Base-by-base conservation (phyloP, 2,797 vertebrate genomes). In the Muraenolepis orangiensis region DNA sequence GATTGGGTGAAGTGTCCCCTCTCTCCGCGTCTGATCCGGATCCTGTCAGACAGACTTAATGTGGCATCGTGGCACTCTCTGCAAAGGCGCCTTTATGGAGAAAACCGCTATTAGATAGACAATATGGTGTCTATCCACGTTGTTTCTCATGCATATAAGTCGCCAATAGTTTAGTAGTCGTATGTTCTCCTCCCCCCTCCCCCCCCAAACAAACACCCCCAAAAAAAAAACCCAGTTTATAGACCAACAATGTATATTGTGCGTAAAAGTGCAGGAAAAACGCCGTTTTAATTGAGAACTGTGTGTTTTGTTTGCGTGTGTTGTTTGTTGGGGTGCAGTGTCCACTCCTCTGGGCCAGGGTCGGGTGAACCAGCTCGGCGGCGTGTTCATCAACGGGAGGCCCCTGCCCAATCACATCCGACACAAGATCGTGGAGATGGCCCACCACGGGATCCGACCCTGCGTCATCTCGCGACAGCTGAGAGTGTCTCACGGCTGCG, bases 401-500 rank as follows among this genome's bases (percentile, higher is more conserved):
- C 98, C 98, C 0, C 87, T 99, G 78, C 98, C 98, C 72, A 99
- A 99, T 90, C 98, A 99, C 84, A 99, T 99, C 90, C 95, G 98
- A 51, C 98, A 99, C 89, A 99, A 99, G 93, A 99, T 99, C 72
- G 98, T 99, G 87, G 98, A 99, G 90, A 98, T 99, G 98, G 98
- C 98, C 13, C 98, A 99, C 81, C 98, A 99, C 69, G 98, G 98
- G 78, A 98, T 99, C 91, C 91, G 98, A 77, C 98, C 98, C 86
- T 99, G 98, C 72, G 98, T 99, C 78, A 99, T 99, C 91, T 99
- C 98, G 81, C 91, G 98, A 76, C 98, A 99, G 90, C 90, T 99
- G 57, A 93, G 97, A 1, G 98, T 99, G 69, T 99, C 97, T 77
- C 97, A 99, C 66, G 97, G 97, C n/a, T 99, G 97, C 16, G 97